Percentiles rank a stretch among this genome's conserved stretches.
These are phyloP conservation scores for Eupithecia inturbata DNA, from an alignment of 2,888 invertebrate species.

Conservation along the genomic window DNA sequence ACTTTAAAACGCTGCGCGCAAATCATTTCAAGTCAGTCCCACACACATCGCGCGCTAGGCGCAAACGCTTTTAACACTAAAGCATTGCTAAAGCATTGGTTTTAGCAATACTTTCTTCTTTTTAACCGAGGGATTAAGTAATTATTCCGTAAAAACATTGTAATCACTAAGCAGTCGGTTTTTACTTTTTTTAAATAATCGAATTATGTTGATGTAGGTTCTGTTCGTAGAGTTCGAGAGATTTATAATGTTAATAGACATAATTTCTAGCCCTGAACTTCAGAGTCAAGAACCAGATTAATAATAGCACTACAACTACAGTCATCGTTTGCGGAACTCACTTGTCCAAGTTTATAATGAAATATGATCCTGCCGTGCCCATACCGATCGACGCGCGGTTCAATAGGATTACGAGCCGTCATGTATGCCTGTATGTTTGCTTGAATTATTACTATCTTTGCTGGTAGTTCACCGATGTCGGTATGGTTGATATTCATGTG, in stretches of 20 bases:
- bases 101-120: too few species aligned
- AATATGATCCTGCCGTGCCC: constrained; percentile 38
- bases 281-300: background rate
- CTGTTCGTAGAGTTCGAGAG: background rate
- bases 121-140: too few species aligned
- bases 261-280: background rate
- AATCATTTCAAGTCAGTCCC: too few species aligned
- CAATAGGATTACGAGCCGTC: constrained; percentile 42
- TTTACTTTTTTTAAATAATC: background rate
- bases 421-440: constrained; percentile 37
- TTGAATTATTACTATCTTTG: constrained; percentile 37
- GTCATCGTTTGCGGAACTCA: constrained; percentile 40
- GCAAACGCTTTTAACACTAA: too few species aligned
- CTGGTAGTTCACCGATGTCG: constrained; percentile 20
- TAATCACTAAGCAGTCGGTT: background rate
- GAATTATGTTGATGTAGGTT: background rate
- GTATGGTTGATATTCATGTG: constrained; percentile 19
- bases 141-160: too few species aligned
- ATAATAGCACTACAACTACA: constrained; percentile 1
- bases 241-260: background rate
- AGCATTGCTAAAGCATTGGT: too few species aligned
- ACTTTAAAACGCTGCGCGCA: too few species aligned
- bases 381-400: constrained; percentile 37
- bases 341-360: constrained; percentile 43
- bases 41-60: too few species aligned